A percentile compares a stretch with the other conserved stretches of the same genome.
phyloP scores from a whole-genome alignment of 2,113 vertebrate species.

The Halcyon malimbica region DNA sequence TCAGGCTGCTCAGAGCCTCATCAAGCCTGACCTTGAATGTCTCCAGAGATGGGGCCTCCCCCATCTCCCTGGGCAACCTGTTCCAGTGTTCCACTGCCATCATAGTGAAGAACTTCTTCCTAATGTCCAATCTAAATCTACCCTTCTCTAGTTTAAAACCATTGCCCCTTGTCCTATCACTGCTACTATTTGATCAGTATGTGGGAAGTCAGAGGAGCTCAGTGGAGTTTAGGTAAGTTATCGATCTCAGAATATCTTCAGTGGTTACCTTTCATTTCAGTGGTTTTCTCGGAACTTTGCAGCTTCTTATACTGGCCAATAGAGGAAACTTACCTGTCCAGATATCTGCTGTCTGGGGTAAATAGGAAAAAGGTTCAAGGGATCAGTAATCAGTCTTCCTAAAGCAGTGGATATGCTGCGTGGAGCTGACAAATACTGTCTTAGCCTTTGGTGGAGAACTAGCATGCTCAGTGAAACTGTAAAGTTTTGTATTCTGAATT shows the following conservation, averaged over 20 bases:
- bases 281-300: neutral
- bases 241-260: neutral
- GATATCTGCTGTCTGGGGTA: neutral
- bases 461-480: neutral
- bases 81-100: too few relatives aligned
- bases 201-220: neutral
- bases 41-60: too few relatives aligned
- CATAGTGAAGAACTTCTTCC: too few relatives aligned
- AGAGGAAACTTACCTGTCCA: neutral
- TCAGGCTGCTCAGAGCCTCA: too few relatives aligned
- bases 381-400: neutral
- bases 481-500: neutral
- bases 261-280: neutral
- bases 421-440: neutral
- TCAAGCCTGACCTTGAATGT: too few relatives aligned
- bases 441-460: neutral
- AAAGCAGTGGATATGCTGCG: neutral
- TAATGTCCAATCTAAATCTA: too few relatives aligned
- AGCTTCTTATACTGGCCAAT: neutral
- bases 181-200: neutral
- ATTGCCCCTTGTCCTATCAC: too few relatives aligned
- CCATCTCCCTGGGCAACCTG: too few relatives aligned
- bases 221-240: neutral
- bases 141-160: too few relatives aligned
- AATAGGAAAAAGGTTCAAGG: neutral